Base-by-base conservation (phyloP, 2,888 invertebrate genomes). In the Drosophila neoperkinsi region DNA sequence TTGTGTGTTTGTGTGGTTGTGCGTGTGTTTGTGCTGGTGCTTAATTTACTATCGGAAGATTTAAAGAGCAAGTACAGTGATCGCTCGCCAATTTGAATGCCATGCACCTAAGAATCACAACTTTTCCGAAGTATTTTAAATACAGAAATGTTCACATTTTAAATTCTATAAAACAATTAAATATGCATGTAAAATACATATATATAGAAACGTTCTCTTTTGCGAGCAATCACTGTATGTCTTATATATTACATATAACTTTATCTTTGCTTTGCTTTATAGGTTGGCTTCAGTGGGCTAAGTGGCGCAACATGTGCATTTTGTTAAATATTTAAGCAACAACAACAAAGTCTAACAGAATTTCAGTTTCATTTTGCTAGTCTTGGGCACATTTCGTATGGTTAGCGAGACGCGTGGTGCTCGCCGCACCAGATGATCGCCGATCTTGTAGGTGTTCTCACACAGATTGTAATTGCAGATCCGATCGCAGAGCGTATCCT, bases 311-410 rank as follows among this genome's bases (percentile, higher is more conserved):
- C 51, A 38, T 59, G 77, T 79, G 79, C 79, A 66, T 62, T 66
- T 60, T 55, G 55, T 75, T 59, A 74, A 30, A 21, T 34, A 25
- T 46, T 46, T 46, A 25, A 46, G 33, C 36, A 58, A 74, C 72
- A 84, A 53, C 31, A 65, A 55, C 25, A 36, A 64, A 82, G 74
- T 76, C 87, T 91, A 92, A 70, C 71, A 90, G 78, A 96, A 94
- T 91, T 95, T 95, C 69, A 97, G 92, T 94, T 96, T 96, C 91
- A 97, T 94, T 93, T 95, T 95, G 64, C 95, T 95, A 49, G 97
- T 96, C 94, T 97, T 98, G 51, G 98, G 98, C 43, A 99, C 98
- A 95, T 98, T 96, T 91, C 99, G 95, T 82, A 99, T 98, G 18
- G 99, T 99, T 60, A 99, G 93, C 18, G 99, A 99, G 77, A 98